Conservation (phyloP, 2,888 invertebrate genomes). For the Scaptomyza tumidula region DNA sequence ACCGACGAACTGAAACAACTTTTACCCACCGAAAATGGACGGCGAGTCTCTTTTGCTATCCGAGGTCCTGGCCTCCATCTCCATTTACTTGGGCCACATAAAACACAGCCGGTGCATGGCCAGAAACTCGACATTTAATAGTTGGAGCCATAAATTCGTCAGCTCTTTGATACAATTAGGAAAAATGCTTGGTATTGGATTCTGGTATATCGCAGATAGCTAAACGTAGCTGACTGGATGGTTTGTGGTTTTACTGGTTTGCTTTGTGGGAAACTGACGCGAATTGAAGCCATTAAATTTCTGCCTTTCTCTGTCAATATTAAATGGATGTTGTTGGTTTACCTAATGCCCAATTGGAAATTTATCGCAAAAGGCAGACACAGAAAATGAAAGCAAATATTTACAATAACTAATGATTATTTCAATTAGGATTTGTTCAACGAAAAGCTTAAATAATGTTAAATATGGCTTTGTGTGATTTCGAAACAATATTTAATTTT, state of each 20-base stretch:
- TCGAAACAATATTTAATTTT: background rate
- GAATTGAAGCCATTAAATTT: slow-evolving; percentile 41
- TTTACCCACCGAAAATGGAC: slow-evolving; percentile 30
- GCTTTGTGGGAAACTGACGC: slow-evolving; percentile 24
- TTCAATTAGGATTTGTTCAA: background rate
- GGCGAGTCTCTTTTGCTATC: slow-evolving; percentile 8
- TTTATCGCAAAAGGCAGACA: background rate
- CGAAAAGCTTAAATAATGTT: background rate
- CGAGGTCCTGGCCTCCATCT: slow-evolving; percentile 9
- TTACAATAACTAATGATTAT: background rate
- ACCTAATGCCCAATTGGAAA: background rate
- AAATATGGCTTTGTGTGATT: background rate
- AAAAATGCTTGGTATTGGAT: slow-evolving; percentile 61
- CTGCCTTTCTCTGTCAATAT: slow-evolving; percentile 10
- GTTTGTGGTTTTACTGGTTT: slow-evolving; percentile 46
- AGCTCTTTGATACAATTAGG: slow-evolving; percentile 69
- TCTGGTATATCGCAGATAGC: slow-evolving; percentile 67
- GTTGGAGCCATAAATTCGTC: slow-evolving; percentile 66
- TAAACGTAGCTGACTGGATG: slow-evolving; percentile 18
- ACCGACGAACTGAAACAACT: slow-evolving; percentile 41
- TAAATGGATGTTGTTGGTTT: slow-evolving; percentile 18
- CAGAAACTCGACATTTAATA: slow-evolving; percentile 63
- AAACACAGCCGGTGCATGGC: slow-evolving; percentile 49
- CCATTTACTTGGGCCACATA: slow-evolving; percentile 37
- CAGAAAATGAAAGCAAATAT: background rate